phyloP scores from a whole-genome alignment of 2,797 vertebrate species.

The Scleropages formosus region DNA sequence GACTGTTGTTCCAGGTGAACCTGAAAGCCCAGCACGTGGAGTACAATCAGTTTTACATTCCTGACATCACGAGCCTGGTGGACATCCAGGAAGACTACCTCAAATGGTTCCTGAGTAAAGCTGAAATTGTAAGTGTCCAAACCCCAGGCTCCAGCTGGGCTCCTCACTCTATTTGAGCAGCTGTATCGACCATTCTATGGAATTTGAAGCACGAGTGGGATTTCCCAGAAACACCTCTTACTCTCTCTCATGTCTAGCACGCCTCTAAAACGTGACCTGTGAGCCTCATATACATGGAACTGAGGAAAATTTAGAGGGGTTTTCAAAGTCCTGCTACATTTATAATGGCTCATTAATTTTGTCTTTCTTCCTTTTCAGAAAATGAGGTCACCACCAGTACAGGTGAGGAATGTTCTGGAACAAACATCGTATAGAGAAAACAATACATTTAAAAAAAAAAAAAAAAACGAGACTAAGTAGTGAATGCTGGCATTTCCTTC shows the following conservation, averaged over 20 bases:
- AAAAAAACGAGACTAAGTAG: neutral
- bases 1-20: conserved; percentile 76
- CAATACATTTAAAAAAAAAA: neutral
- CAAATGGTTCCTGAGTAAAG: conserved; percentile 94
- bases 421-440: neutral
- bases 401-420: conserved; percentile 67
- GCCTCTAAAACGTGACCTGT: neutral
- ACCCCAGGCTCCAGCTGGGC: too few relatives aligned
- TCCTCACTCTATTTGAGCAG: neutral
- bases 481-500: conserved; percentile 35
- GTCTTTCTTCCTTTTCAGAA: conserved; percentile 72
- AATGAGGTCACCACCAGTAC: conserved; percentile 80
- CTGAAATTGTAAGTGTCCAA: conserved; percentile 81
- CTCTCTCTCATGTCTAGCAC: neutral
- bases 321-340: too few relatives aligned
- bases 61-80: conserved; percentile 88
- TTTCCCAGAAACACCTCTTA: neutral
- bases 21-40: conserved; percentile 87
- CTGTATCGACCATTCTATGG: conserved; percentile 12
- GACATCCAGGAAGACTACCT: conserved; percentile 99
- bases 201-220: conserved; percentile 25
- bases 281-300: too few relatives aligned
- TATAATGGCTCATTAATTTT: neutral
- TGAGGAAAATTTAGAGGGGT: too few relatives aligned
- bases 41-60: conserved; percentile 91